phyloP scores from a whole-genome alignment of 1,140 invertebrate species.

The Ptiloglossa arizonensis region DNA sequence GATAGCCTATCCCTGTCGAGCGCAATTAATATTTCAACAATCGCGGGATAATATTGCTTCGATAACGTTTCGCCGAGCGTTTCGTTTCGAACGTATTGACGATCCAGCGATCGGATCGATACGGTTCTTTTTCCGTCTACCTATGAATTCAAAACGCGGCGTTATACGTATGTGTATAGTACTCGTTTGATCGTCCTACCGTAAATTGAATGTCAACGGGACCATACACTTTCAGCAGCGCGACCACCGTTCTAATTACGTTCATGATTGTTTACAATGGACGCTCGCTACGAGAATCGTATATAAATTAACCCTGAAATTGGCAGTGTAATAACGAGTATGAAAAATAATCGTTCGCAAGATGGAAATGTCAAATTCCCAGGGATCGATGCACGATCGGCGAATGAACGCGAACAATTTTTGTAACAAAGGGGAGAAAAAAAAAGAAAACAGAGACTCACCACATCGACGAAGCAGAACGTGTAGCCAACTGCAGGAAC shows the following conservation, averaged over 20 bases:
- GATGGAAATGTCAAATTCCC: slow-evolving; percentile 10
- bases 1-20: no score
- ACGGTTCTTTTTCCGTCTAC: not conserved
- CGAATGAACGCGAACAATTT: not conserved
- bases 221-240: slow-evolving; percentile 19
- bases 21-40: no score
- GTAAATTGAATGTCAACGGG: slow-evolving; percentile 34
- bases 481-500: not conserved
- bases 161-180: not conserved
- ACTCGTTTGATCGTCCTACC: slow-evolving; percentile 35
- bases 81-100: no score
- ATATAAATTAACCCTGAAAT: slow-evolving; percentile 32
- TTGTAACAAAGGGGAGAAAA: not conserved
- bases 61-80: no score
- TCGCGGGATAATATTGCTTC: no score
- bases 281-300: slow-evolving; percentile 7
- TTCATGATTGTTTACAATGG: slow-evolving; percentile 18
- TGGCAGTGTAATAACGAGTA: not conserved
- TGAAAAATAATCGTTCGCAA: slow-evolving; percentile 4
- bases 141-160: slow-evolving; percentile 7
- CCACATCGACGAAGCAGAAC: not conserved
- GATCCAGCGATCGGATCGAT: not conserved
- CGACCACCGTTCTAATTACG: slow-evolving; percentile 23
- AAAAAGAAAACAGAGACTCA: not conserved
- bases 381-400: not conserved